Evolutionary conservation across 2,113 vertebrate species (phyloP).

Genomic region (Anseranas semipalmata): DNA sequence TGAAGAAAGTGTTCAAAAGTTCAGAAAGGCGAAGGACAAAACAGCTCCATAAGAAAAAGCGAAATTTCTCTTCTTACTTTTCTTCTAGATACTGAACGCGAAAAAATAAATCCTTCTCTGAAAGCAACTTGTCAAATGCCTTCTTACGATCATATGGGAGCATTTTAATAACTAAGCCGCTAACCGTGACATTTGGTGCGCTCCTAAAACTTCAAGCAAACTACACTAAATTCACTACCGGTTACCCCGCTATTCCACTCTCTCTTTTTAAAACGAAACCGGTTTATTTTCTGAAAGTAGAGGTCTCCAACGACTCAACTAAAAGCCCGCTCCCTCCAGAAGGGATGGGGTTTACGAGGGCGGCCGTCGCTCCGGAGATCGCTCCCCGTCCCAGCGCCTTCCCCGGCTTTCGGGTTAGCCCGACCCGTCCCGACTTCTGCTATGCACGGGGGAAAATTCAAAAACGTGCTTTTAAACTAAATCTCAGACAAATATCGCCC

Average conservation of each 20-base stretch:
- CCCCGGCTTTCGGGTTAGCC: background rate
- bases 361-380: background rate
- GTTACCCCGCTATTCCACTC: background rate
- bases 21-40: background rate
- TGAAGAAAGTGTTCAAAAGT: background rate
- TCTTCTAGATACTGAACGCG: background rate
- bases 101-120: background rate
- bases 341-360: too few species aligned
- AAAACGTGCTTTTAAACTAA: background rate
- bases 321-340: background rate
- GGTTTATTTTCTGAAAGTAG: accelerated
- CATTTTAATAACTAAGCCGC: background rate
- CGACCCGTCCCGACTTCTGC: background rate
- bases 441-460: background rate
- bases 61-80: background rate
- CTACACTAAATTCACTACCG: background rate
- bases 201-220: background rate
- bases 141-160: background rate
- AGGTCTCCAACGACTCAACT: background rate
- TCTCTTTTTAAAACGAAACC: background rate
- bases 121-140: background rate
- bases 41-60: background rate
- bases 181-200: background rate
- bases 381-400: background rate
- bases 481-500: background rate